Evolutionary conservation across 1,140 invertebrate species (phyloP).

Genomic region (Maconellicoccus hirsutus): DNA sequence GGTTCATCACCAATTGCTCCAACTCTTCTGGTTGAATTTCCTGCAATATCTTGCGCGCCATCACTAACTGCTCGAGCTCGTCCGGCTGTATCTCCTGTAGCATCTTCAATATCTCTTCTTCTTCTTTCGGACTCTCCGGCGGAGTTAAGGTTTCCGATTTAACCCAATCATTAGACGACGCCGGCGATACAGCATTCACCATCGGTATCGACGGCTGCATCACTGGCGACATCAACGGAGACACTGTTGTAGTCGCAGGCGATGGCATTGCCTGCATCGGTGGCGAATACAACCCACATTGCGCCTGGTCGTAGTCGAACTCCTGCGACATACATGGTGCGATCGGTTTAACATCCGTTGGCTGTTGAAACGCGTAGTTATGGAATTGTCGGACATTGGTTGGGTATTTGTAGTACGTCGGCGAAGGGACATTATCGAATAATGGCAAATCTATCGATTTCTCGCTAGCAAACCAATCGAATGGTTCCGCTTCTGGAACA

Average conservation of each 20-base stretch:
- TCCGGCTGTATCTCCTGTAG: slow-evolving; percentile 28
- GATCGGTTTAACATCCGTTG: slow-evolving; percentile 21
- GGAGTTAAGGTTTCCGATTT: slow-evolving; percentile 49
- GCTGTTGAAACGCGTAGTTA: slow-evolving; percentile 18
- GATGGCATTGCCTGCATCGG: slow-evolving; percentile 23
- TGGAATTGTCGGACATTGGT: slow-evolving; percentile 24
- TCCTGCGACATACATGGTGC: background rate
- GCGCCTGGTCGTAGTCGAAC: background rate
- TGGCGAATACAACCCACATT: background rate
- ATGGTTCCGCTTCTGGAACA: slow-evolving; percentile 47
- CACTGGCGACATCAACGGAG: slow-evolving; percentile 12
- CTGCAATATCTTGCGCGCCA: slow-evolving; percentile 27
- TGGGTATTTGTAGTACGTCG: slow-evolving; percentile 33
- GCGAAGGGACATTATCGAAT: slow-evolving; percentile 48
- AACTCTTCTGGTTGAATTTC: slow-evolving; percentile 29
- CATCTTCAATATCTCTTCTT: slow-evolving; percentile 33
- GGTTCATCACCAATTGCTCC: slow-evolving; percentile 29
- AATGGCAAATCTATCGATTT: slow-evolving; percentile 50
- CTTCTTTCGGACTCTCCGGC: slow-evolving; percentile 56
- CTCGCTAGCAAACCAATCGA: slow-evolving; percentile 48
- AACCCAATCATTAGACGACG: slow-evolving; percentile 31
- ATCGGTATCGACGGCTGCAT: slow-evolving; percentile 17
- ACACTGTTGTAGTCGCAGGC: slow-evolving; percentile 5
- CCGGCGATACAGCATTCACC: slow-evolving; percentile 31
- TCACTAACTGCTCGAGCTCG: slow-evolving; percentile 30